Percentiles rank a stretch among this genome's conserved stretches.
These are phyloP conservation scores for Rhorus exstirpatorius DNA, from an alignment of 2,888 invertebrate species.

Conservation along the genomic window DNA sequence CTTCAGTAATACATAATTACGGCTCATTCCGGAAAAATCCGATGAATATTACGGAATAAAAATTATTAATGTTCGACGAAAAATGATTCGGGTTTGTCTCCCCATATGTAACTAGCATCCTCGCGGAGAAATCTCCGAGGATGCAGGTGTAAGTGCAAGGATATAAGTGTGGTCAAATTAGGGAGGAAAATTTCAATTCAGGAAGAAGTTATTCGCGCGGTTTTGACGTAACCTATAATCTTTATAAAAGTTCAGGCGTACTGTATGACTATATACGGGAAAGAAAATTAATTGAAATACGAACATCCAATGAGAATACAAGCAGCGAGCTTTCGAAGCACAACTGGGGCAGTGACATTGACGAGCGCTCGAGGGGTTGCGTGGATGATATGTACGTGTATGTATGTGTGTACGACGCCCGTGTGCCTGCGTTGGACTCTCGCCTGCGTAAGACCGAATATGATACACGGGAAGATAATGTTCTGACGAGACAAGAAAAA, in stretches of 20 bases:
- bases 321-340: conserved; percentile 50
- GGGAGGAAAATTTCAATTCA: too few species aligned
- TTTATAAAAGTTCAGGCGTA: conserved; percentile 36
- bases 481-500: not conserved
- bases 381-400: conserved; percentile 47
- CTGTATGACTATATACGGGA: not conserved
- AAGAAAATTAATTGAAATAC: conserved; percentile 34
- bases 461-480: not conserved
- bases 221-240: not conserved
- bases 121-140: too few species aligned
- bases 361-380: conserved; percentile 58
- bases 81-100: too few species aligned
- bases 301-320: conserved; percentile 21
- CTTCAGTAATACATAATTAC: too few species aligned
- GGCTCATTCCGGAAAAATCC: too few species aligned
- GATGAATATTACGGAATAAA: too few species aligned
- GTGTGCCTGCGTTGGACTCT: conserved; percentile 15
- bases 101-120: too few species aligned
- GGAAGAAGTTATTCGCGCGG: not conserved
- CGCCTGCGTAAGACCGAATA: conserved; percentile 27
- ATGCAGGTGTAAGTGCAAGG: too few species aligned
- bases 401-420: too few species aligned
- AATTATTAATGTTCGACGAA: too few species aligned
- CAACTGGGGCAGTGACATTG: conserved; percentile 53
- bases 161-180: too few species aligned